Evolutionary conservation across 2,888 invertebrate species (phyloP).

Genomic region (Spicauda simplicius): DNA sequence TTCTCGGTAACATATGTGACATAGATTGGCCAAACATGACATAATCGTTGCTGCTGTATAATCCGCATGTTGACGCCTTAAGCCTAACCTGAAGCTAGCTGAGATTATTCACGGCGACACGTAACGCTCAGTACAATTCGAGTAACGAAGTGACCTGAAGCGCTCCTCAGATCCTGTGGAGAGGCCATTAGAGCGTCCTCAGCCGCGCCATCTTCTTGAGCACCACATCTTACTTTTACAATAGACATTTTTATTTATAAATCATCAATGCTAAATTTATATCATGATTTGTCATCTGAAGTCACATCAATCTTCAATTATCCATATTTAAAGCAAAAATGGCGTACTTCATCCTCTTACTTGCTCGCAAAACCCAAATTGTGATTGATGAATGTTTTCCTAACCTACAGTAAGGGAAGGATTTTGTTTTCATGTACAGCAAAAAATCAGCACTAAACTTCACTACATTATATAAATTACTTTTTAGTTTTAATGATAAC

Average conservation of each 20-base stretch:
- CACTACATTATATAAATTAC: not conserved
- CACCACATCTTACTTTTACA: slow-evolving; percentile 66
- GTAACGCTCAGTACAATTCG: slow-evolving; percentile 71
- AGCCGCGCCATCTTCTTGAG: slow-evolving; percentile 77
- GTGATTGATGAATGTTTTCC: slow-evolving; percentile 12
- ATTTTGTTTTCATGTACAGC: not conserved
- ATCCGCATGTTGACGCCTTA: slow-evolving; percentile 31
- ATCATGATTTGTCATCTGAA: not conserved
- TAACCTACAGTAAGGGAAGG: not conserved
- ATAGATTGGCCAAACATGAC: not conserved
- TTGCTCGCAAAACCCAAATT: slow-evolving; percentile 2
- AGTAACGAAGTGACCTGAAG: slow-evolving; percentile 83
- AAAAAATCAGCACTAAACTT: not conserved
- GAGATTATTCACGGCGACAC: slow-evolving; percentile 71
- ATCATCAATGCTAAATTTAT: slow-evolving; percentile 12
- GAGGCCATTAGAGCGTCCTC: slow-evolving; percentile 81
- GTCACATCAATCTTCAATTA: slow-evolving; percentile 20
- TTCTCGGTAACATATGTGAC: not conserved
- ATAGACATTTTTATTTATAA: slow-evolving; percentile 42
- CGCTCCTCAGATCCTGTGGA: slow-evolving; percentile 70
- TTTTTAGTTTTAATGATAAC: too few relatives aligned
- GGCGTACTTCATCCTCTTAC: not conserved
- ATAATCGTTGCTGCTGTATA: slow-evolving; percentile 23
- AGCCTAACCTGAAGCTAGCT: slow-evolving; percentile 42
- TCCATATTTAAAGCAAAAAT: slow-evolving; percentile 6